Evolutionary conservation across 2,888 invertebrate genomes (phyloP), one percentile per base, ranked within the genome.

Genomic region (Temnothorax unifasciatus): DNA sequence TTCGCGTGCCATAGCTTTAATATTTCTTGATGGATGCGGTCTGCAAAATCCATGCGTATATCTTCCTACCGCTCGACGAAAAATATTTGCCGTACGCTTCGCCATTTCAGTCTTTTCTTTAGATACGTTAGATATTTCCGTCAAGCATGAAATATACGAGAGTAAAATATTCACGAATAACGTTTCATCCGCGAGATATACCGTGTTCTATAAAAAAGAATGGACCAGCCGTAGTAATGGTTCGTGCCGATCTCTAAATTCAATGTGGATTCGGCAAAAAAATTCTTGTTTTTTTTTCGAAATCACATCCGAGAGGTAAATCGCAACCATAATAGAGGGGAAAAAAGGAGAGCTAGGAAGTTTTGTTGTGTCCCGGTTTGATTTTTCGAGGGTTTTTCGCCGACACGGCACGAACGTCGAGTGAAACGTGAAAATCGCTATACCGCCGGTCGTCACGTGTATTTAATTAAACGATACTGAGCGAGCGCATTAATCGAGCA

Each of bases 391-490:
- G 15, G 3, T 38, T 47, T 59, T 54, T 47, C n/a, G 38, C 25
- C 57, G 38, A 34, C n/a, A 13, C 15, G 18, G 18, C n/a, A 0
- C 52, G 25, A 50, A 18, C 38, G 15, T 15, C 34, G 21, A 21
- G 15, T 47, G 44, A 47, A 44, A 59, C 47, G 47, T 57, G 83
- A 54, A 64, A 83, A 83, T 83, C 57, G 44, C 11, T 18, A 69
- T 29, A 29, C 0, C 21, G 41, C 8, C 59, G 71, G 54, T 71
- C 41, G 13, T 81, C 79, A 52, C 69, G 61, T 69, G 75, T 74
- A 85, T 91, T 90, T 88, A 87, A 89, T 90, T 88, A 86, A 86
- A 85, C 66, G 83, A 82, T 82, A 83, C 64, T 84, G 84, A 84
- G 85, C 85, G 85, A 83, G 15, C 41, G 86, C 85, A 88, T 89